Evolutionary conservation across 2,113 vertebrate species (phyloP).

Genomic region (Azemiops feae): DNA sequence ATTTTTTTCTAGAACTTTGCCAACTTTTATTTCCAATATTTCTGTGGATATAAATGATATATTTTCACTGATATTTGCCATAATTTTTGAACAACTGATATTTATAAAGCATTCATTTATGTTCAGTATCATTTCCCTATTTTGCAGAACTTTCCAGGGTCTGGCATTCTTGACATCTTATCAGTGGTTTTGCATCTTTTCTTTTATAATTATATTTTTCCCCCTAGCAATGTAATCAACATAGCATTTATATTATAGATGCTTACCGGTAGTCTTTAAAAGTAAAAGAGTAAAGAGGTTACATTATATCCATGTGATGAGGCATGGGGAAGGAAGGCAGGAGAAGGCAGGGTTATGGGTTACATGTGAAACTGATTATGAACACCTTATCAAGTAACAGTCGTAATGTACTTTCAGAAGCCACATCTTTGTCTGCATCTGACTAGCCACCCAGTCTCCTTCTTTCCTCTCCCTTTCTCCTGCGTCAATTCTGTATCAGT

Average conservation of each 20-base stretch:
- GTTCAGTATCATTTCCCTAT: neutral
- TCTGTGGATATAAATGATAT: neutral
- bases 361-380: neutral
- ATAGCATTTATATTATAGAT: neutral
- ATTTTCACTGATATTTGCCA: neutral
- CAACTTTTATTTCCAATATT: neutral
- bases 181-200: neutral
- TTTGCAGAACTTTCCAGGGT: neutral
- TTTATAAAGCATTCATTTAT: neutral
- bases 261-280: neutral
- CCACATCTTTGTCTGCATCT: neutral
- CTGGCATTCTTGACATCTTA: constrained; percentile 9
- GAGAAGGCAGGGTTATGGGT: neutral
- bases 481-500: neutral
- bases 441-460: neutral
- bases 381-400: neutral
- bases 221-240: neutral
- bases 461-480: neutral
- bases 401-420: neutral
- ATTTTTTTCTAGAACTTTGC: neutral
- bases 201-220: neutral
- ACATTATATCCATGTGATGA: neutral
- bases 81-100: neutral
- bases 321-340: neutral
- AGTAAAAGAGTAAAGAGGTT: neutral